These are phyloP conservation scores for Vanacampus margaritifer DNA, from an alignment of 2,113 vertebrate species.

Conservation along the genomic window DNA sequence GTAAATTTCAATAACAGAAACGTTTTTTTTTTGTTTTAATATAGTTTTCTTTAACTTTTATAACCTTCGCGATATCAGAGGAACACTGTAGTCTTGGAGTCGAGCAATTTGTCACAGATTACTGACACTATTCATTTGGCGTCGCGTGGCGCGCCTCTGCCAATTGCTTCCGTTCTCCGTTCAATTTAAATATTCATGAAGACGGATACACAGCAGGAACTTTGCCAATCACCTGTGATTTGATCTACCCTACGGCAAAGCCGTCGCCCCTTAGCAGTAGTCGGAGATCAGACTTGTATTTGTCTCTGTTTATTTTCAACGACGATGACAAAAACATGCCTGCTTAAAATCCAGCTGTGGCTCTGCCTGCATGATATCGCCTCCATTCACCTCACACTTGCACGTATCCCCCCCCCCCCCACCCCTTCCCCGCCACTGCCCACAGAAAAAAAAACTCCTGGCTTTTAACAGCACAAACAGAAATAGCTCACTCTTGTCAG, in stretches of 20 bases:
- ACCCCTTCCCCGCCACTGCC: neutral
- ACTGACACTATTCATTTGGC: neutral
- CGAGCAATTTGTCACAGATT: neutral
- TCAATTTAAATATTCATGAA: neutral
- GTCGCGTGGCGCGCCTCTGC: neutral
- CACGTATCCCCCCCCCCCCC: neutral
- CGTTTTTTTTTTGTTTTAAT: no score
- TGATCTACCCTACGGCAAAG: conserved; percentile 1
- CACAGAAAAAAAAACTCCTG: neutral
- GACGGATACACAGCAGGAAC: neutral
- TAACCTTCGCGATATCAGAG: no score
- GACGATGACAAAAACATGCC: neutral
- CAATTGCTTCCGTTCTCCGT: conserved; percentile 2
- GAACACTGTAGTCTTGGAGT: neutral
- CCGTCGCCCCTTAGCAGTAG: neutral
- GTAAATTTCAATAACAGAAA: no score
- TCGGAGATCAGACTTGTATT: neutral
- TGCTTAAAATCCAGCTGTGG: conserved; percentile 12
- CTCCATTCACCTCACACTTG: conserved; percentile 7
- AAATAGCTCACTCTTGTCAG: conserved; percentile 50
- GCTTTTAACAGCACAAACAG: conserved; percentile 31
- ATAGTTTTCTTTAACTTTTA: no score
- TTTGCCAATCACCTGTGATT: conserved; percentile 13
- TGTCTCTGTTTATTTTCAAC: conserved; percentile 8
- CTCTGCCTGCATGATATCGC: conserved; percentile 23